These are phyloP conservation scores for Hippocampus guttulatus DNA, from an alignment of 2,113 vertebrate species.

Conservation along the genomic window DNA sequence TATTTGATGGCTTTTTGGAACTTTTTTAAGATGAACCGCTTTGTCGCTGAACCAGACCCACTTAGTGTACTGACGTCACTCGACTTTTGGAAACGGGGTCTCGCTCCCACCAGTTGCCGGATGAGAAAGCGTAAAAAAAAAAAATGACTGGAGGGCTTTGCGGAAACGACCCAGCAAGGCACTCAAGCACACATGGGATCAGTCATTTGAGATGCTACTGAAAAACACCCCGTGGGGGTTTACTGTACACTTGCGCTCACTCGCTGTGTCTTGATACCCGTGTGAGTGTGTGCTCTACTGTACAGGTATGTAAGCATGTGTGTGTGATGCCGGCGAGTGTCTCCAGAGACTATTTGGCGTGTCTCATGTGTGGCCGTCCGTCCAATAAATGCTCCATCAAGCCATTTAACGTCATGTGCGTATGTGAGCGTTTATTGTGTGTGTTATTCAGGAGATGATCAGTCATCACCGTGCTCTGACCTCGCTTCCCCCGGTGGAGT, in stretches of 20 bases:
- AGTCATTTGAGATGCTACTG: conserved; percentile 13
- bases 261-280: background rate
- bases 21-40: too few relatives aligned
- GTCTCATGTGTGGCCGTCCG: background rate
- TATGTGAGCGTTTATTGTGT: too few relatives aligned
- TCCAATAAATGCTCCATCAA: background rate
- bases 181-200: conserved; percentile 8
- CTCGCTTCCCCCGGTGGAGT: conserved; percentile 39
- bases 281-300: background rate
- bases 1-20: too few relatives aligned
- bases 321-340: background rate
- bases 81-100: too few relatives aligned
- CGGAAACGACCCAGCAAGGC: background rate
- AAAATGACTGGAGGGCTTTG: background rate
- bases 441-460: background rate
- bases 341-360: too few relatives aligned
- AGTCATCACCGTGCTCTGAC: conserved; percentile 15
- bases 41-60: too few relatives aligned
- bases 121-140: background rate
- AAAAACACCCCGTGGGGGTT: conserved; percentile 2
- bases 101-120: conserved; percentile 3
- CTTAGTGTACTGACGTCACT: too few relatives aligned
- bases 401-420: background rate
- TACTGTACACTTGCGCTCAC: background rate
- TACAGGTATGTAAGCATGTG: background rate